These are phyloP conservation scores for Euphydryas editha DNA, from an alignment of 2,888 invertebrate species.

Conservation along the genomic window DNA sequence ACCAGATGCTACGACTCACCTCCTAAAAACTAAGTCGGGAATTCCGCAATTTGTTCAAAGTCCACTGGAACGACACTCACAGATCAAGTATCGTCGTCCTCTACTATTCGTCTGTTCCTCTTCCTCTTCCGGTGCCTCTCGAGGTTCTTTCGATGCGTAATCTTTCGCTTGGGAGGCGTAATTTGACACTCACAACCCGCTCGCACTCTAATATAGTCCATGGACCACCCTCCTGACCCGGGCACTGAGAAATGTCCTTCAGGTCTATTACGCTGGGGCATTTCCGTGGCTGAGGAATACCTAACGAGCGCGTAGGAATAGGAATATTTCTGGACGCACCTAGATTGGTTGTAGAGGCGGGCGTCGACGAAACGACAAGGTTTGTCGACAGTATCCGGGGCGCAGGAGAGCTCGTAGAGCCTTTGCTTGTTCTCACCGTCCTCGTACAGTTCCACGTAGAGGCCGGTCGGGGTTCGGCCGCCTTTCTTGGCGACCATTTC, in stretches of 20 bases:
- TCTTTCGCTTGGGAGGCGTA: constrained; percentile 81
- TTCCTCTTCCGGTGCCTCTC: constrained; percentile 68
- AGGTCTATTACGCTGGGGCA: constrained; percentile 66
- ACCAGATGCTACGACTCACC: constrained; percentile 38
- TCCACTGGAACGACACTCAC: constrained; percentile 64
- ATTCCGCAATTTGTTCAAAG: constrained; percentile 66
- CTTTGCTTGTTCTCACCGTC: constrained; percentile 87
- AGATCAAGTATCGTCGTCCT: constrained; percentile 73
- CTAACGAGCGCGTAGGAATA: constrained; percentile 93
- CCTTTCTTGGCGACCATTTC: constrained; percentile 91
- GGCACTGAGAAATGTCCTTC: constrained; percentile 78
- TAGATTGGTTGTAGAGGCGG: constrained; percentile 87
- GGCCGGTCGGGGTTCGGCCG: constrained; percentile 88
- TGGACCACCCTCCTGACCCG: constrained; percentile 86
- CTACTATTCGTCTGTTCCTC: constrained; percentile 62
- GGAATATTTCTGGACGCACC: constrained; percentile 92
- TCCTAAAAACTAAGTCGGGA: constrained; percentile 59
- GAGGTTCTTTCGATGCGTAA: constrained; percentile 54
- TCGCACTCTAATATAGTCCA: constrained; percentile 92
- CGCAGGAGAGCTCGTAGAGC: constrained; percentile 92
- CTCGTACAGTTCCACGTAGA: constrained; percentile 89
- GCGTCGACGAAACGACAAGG: constrained; percentile 90
- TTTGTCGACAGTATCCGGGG: constrained; percentile 86
- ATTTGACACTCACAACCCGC: constrained; percentile 94
- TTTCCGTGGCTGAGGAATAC: constrained; percentile 77